These are phyloP conservation scores for Amblyraja radiata DNA, from an alignment of 2,797 vertebrate species.

Conservation along the genomic window DNA sequence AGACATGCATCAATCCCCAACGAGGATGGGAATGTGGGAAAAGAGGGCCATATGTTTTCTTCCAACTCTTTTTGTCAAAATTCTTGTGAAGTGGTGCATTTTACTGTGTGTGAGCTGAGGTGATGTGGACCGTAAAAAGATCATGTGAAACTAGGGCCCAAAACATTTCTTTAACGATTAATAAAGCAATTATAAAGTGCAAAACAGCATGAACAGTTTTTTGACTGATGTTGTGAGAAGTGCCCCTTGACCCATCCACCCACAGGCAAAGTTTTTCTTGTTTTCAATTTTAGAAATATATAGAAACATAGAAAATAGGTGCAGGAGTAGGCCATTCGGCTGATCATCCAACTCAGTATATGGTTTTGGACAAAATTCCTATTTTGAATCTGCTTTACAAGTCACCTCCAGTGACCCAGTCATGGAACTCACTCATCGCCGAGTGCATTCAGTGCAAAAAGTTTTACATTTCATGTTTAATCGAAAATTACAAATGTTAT, in stretches of 20 bases:
- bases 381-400: conserved; percentile 29
- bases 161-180: conserved; percentile 15
- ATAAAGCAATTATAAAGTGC: conserved; percentile 30
- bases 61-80: background rate
- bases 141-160: background rate
- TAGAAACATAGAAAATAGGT: too few species aligned
- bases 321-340: too few species aligned
- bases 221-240: conserved; percentile 32
- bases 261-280: conserved; percentile 19
- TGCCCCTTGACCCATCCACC: conserved; percentile 36
- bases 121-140: background rate
- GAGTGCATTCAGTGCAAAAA: background rate
- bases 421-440: background rate
- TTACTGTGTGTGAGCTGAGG: background rate
- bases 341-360: background rate
- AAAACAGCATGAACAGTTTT: conserved; percentile 12
- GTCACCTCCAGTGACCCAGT: background rate
- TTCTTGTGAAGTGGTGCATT: background rate
- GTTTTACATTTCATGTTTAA: conserved; percentile 9
- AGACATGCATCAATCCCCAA: background rate
- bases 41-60: too few species aligned
- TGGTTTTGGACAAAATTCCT: conserved; percentile 32
- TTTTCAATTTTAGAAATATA: conserved; percentile 31
- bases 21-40: background rate
- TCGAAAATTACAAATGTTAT: conserved; percentile 28